Evolutionary conservation across 2,797 vertebrate genomes (phyloP), one percentile per base, ranked within the genome.

Genomic region (Bufotes viridis): DNA sequence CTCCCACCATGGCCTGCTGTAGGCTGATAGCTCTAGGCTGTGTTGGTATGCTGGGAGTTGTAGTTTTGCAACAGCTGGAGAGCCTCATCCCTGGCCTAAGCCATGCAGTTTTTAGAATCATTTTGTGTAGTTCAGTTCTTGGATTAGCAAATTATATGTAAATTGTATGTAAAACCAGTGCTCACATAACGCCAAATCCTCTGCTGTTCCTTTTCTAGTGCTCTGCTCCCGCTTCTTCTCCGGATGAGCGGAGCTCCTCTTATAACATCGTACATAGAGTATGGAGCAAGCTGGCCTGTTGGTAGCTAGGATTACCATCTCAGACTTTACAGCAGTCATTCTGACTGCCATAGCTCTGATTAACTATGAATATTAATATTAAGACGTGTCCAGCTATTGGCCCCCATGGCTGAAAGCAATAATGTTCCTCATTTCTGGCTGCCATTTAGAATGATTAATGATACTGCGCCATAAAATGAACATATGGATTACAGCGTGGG

Each of bases 301-400:
- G 11, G 53, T 78, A 58, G 22, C 76, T 34, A 18, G 55, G 51
- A 57, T 26, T 14, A 15, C 12, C 24, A 8, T 24, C 4, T 26
- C 51, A 78, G 53, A 17, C n/a, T 2, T 18, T 26, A 26, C 53
- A 55, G 53, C 7, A 57, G 75, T 7, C 22, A 78, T 57, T 24
- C 17, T 17, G 70, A 57, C 49, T 55, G 78, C 10, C 55, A 80
- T 80, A 60, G 13, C 61, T 61, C 13, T 61, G 61, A 29, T 34
- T 80, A 60, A 61, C 9, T 57, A 42, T 58, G 55, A 60, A 80
- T 34, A 60, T 61, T 60, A 80, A 80, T 80, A 42, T 42, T 42
- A 34, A 12, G 9, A 60, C 42, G 26, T 34, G 58, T 34, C 78
- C 20, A 20, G 78, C 29, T 80, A 20, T 80, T 80, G 57, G 57